These are phyloP conservation scores for Cryptosula pallasiana DNA, from an alignment of 2,888 invertebrate species.

Conservation along the genomic window DNA sequence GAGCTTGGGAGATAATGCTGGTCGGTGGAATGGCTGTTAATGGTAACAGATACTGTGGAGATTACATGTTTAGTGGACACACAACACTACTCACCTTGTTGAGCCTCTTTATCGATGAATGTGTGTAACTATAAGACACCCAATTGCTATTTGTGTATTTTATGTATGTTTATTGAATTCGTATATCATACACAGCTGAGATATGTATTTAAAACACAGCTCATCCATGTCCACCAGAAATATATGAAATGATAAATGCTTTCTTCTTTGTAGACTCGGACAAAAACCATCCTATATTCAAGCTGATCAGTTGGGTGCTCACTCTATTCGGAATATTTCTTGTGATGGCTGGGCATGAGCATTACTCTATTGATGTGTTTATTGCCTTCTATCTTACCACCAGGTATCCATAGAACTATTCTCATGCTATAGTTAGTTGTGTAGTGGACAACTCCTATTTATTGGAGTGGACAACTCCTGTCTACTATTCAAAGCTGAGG, in stretches of 20 bases:
- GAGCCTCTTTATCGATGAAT: conserved; percentile 99
- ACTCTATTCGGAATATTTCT: conserved; percentile 99
- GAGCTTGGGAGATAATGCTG: conserved; percentile 27
- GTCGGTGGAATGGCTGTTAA: conserved; percentile 71
- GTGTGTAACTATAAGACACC: conserved; percentile 72
- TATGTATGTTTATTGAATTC: too few species aligned
- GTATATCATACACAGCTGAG: too few species aligned
- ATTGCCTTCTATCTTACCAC: conserved; percentile 97
- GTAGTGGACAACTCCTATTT: too few species aligned
- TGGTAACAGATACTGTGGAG: conserved; percentile 80
- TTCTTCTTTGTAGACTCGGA: conserved; percentile 8
- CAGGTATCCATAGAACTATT: conserved; percentile 10
- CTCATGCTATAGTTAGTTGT: too few species aligned
- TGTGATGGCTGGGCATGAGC: conserved; percentile 97
- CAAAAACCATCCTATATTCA: background rate
- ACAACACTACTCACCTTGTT: conserved; percentile 93
- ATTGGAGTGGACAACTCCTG: too few species aligned
- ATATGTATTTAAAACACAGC: too few species aligned
- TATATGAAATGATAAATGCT: too few species aligned
- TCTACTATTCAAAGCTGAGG: too few species aligned
- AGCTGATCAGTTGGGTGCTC: conserved; percentile 94
- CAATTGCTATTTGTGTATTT: too few species aligned
- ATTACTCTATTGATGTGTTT: conserved; percentile 98
- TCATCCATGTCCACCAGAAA: too few species aligned
- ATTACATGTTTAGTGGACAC: conserved; percentile 99